phyloP scores from a whole-genome alignment of 2,888 invertebrate species.

The Machimus atricapillus region DNA sequence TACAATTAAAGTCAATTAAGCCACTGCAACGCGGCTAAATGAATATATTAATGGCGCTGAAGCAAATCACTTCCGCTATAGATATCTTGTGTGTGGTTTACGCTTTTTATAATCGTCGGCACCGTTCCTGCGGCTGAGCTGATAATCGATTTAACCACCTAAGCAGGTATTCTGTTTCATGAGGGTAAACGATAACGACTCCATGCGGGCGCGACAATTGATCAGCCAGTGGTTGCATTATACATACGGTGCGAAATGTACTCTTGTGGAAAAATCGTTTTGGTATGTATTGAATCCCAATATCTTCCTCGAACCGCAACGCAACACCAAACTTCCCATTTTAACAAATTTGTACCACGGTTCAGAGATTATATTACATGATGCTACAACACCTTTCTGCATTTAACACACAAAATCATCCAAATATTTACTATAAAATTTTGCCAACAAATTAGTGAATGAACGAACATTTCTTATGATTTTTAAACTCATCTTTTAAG shows the following conservation, averaged over 20 bases:
- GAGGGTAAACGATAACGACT: neutral
- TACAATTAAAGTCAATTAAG: neutral
- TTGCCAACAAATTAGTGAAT: too few relatives aligned
- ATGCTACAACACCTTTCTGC: too few relatives aligned
- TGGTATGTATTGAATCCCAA: neutral
- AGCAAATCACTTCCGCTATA: neutral
- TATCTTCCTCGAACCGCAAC: neutral
- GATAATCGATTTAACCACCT: constrained; percentile 21
- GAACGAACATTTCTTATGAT: too few relatives aligned
- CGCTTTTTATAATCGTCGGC: neutral
- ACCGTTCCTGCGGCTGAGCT: neutral
- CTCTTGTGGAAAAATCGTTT: neutral
- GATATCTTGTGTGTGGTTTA: constrained; percentile 12
- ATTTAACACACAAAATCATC: too few relatives aligned
- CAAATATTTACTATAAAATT: too few relatives aligned
- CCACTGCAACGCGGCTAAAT: neutral
- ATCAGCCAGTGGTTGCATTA: neutral
- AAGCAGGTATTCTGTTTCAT: neutral
- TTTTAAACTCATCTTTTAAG: too few relatives aligned
- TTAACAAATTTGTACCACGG: neutral
- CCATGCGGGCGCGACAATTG: neutral
- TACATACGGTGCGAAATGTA: neutral
- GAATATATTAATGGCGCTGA: neutral
- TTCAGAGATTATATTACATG: neutral
- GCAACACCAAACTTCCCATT: neutral